Base-by-base conservation (phyloP, 64 coral and sea anemone species). In the Actinia tenebrosa region DNA sequence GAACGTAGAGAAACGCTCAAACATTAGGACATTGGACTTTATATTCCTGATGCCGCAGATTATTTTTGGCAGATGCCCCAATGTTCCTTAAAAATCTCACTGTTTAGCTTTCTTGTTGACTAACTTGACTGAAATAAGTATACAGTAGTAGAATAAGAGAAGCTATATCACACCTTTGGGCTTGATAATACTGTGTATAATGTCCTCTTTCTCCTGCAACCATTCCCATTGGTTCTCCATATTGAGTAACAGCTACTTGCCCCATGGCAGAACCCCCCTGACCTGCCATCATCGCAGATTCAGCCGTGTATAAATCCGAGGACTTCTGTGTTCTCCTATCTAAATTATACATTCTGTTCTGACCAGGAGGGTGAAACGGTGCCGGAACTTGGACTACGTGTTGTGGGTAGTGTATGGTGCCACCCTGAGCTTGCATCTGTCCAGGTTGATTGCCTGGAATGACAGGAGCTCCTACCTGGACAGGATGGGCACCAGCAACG, bases 241-340 rank as follows among this genome's bases (percentile, higher is more conserved):
- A 92, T 77, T 91, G 90, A 18, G 79, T 43, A 17, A 75, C 84
- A 78, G 90, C 84, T 53, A 95, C 84, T 37, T 91, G 85, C 53
- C 80, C 86, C 16, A 91, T 77, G 23, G 79, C 60, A 60, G 64
- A 27, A 14, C 22, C 69, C 10, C 23, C 23, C 15, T 87, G 79
- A 7, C 90, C 94, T 2, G 89, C 79, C 80, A 96, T 86, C 59
- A 93, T 71, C 6, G 89, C 78, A 16, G 86, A 82, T 18, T 96
- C 94, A 20, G 90, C 19, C 61, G 87, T 77, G 71, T 93, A 96
- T 68, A 96, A 60, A 20, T 96, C 94, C 20, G 88, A 64, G 20
- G 94, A 86, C 85, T 96, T 96, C 0, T 59, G 37, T 16, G 83
- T 79, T 77, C 94, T 89, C 26, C 94, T 89, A 16, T 96, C 94